Evolutionary conservation across 2,888 invertebrate species (phyloP), one percentile per base, ranked within the genome.

Genomic region (Lepeophtheirus nordmannii): DNA sequence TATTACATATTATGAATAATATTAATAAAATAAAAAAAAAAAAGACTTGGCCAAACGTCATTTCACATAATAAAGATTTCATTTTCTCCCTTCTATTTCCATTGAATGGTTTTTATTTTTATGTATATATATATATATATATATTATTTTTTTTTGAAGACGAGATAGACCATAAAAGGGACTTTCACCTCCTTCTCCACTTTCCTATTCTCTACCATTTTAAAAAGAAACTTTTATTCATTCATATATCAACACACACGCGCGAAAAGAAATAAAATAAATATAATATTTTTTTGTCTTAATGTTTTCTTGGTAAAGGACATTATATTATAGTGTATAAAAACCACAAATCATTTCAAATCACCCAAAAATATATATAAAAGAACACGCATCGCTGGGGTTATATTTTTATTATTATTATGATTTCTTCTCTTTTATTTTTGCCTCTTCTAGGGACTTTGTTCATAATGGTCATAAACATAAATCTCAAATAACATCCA

Each of bases 301-400:
- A 46, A 46, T 46, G 53, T 46, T 46, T 46, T 46, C 53, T 46
- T 46, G 14, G 53, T 46, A 17, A 46, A 46, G 53, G 53, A 46
- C 53, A 46, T 46, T 46, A 46, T 14, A 46, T n/a, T 30, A 17
- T 14, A 8, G 53, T 46, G 17, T 46, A 46, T n/a, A 46, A 46
- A 46, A 46, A 46, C 53, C 53, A 46, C 53, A 46, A 46, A 46
- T 46, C 53, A 46, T 46, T 46, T 46, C 53, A 46, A 46, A 46
- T 46, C 53, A 46, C 53, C 53, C 53, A 14, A 46, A 46, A 46
- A 46, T 17, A 46, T 46, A 46, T 46, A 46, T 46, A 46, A 46
- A 46, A 17, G 53, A 46, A 17, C 53, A 46, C 53, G 53, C 53
- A 46, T 46, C 53, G 53, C 17, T 46, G 53, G 53, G 53, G 53